phyloP scores from a whole-genome alignment of 1,140 invertebrate species.

The Harpegnathos saltator region DNA sequence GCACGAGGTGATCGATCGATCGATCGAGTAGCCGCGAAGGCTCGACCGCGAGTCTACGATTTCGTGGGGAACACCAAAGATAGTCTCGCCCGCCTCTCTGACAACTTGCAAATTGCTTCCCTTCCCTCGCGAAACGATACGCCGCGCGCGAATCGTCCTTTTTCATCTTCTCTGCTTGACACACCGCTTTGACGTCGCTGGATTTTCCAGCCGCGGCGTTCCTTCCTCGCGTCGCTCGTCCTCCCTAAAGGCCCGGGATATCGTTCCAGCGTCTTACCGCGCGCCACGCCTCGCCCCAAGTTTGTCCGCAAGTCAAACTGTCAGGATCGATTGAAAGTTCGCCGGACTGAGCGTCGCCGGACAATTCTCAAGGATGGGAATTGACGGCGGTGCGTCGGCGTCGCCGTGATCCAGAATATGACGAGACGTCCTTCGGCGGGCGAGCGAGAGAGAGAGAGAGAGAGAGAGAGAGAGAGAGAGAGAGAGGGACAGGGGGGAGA shows the following conservation, averaged over 20 bases:
- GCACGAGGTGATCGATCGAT: too few relatives aligned
- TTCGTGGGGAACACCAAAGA: conserved; percentile 9
- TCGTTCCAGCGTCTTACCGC: conserved; percentile 17
- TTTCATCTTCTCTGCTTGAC: conserved; percentile 37
- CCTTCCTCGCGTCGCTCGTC: conserved; percentile 8
- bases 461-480: conserved; percentile 1
- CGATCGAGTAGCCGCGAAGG: too few relatives aligned
- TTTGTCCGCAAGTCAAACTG: conserved; percentile 70
- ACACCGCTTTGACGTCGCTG: conserved; percentile 56
- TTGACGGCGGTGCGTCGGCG: conserved; percentile 31
- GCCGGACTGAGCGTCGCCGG: conserved; percentile 44
- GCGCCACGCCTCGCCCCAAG: conserved; percentile 20
- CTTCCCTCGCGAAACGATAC: conserved; percentile 42
- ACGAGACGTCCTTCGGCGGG: background rate
- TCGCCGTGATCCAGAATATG: conserved; percentile 45
- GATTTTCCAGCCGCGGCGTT: conserved; percentile 48
- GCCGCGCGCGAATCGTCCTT: conserved; percentile 31
- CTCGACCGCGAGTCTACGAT: conserved; percentile 3
- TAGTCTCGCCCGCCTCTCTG: conserved; percentile 34
- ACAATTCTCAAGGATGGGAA: conserved; percentile 53
- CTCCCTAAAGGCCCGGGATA: conserved; percentile 30
- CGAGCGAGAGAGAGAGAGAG: background rate
- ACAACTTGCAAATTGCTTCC: conserved; percentile 70
- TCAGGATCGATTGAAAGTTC: conserved; percentile 79
- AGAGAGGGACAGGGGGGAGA: background rate